A percentile compares a stretch with the other conserved stretches of the same genome.
Conservation (phyloP, 1,140 invertebrate genomes). For the Trypoxylus dichotomus region DNA sequence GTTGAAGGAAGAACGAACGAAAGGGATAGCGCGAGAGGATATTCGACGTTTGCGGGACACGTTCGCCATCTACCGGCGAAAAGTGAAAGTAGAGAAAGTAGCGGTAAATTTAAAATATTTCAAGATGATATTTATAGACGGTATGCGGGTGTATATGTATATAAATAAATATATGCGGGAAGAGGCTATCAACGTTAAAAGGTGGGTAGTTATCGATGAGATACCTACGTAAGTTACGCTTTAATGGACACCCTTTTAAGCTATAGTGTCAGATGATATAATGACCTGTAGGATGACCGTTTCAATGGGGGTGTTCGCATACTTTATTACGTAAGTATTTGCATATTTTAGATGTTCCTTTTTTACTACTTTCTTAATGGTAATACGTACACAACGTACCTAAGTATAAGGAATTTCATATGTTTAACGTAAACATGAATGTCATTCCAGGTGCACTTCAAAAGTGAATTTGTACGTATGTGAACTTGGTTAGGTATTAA, state of each 20-base stretch:
- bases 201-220: background rate
- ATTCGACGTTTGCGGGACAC: background rate
- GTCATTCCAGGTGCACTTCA: too few relatives aligned
- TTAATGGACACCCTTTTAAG: background rate
- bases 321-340: too few relatives aligned
- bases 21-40: background rate
- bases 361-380: too few relatives aligned
- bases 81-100: background rate
- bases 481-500: too few relatives aligned
- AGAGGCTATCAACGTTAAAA: background rate
- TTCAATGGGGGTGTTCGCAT: too few relatives aligned
- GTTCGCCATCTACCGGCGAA: background rate
- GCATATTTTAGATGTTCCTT: too few relatives aligned
- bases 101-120: background rate
- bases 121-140: background rate
- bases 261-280: background rate
- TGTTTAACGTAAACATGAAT: too few relatives aligned
- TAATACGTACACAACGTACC: too few relatives aligned
- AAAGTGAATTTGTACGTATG: too few relatives aligned
- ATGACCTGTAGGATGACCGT: background rate
- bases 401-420: too few relatives aligned
- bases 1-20: too few relatives aligned
- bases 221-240: background rate
- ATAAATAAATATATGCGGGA: background rate
- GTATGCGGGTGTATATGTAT: background rate